Conservation (phyloP, 2,113 vertebrate species). For the Odontesthes bonariensis region DNA sequence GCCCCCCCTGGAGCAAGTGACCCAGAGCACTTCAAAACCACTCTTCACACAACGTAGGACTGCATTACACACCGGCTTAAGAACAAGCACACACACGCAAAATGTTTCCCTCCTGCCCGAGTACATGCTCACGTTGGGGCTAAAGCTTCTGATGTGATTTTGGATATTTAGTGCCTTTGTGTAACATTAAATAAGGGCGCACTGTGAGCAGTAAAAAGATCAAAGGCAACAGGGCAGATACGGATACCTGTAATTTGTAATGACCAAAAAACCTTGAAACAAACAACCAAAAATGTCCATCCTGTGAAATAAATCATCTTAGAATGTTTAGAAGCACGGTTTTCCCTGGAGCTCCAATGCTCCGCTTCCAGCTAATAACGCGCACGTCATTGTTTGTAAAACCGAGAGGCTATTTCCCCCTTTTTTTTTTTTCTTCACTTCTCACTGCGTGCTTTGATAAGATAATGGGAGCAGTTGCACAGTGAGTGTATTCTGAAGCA, state of each 20-base stretch:
- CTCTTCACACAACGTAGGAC: conserved; percentile 44
- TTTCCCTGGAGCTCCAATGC: not conserved
- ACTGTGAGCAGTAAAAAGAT: too few species aligned
- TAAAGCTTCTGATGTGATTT: too few species aligned
- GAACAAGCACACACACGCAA: not conserved
- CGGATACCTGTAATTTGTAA: too few species aligned
- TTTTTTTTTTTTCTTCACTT: not conserved
- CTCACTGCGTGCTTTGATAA: conserved; percentile 67
- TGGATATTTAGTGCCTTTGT: too few species aligned
- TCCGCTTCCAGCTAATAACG: not conserved
- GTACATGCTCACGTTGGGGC: not conserved
- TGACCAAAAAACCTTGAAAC: too few species aligned
- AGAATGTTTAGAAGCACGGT: not conserved
- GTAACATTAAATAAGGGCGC: too few species aligned
- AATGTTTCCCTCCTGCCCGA: conserved; percentile 2
- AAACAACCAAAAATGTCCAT: too few species aligned
- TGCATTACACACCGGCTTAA: conserved; percentile 13
- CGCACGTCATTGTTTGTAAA: conserved; percentile 5
- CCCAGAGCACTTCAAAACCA: conserved; percentile 67
- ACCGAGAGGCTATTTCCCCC: conserved; percentile 16
- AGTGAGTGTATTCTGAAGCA: conserved; percentile 72
- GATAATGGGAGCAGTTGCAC: conserved; percentile 74
- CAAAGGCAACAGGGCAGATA: too few species aligned
- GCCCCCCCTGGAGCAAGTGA: conserved; percentile 60
- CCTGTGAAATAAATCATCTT: too few species aligned